Percentiles rank a stretch among this genome's conserved stretches.
These are phyloP conservation scores for Morpho achilles DNA, from an alignment of 2,888 invertebrate genomes.

Conservation along the genomic window DNA sequence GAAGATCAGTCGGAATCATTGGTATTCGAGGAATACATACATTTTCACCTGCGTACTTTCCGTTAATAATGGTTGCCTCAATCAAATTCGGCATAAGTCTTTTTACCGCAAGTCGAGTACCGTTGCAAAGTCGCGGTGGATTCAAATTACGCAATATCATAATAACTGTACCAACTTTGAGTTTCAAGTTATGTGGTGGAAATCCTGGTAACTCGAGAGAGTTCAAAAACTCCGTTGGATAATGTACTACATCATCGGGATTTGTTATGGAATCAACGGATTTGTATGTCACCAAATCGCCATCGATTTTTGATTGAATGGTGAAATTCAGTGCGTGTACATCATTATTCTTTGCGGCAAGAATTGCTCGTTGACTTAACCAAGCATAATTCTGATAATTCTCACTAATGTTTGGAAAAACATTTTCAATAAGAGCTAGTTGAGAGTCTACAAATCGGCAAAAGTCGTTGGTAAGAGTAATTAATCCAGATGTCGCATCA, in stretches of 20 bases:
- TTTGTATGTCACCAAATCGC: slow-evolving; percentile 24
- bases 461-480: slow-evolving; percentile 27
- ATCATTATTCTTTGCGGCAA: slow-evolving; percentile 26
- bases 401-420: slow-evolving; percentile 24
- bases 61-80: slow-evolving; percentile 31
- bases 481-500: slow-evolving; percentile 23
- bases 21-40: slow-evolving; percentile 33
- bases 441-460: slow-evolving; percentile 26
- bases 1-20: slow-evolving; percentile 32
- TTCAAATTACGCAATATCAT: slow-evolving; percentile 31
- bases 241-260: slow-evolving; percentile 23
- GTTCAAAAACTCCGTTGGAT: slow-evolving; percentile 24
- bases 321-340: slow-evolving; percentile 24
- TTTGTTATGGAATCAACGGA: slow-evolving; percentile 27
- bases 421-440: slow-evolving; percentile 27
- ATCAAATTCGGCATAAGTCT: slow-evolving; percentile 29
- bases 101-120: slow-evolving; percentile 29
- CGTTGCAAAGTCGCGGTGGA: slow-evolving; percentile 31
- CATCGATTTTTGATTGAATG: slow-evolving; percentile 27
- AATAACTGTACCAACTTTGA: slow-evolving; percentile 31
- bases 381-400: slow-evolving; percentile 25
- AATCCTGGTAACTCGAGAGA: slow-evolving; percentile 28
- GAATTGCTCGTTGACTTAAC: slow-evolving; percentile 26
- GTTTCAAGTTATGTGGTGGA: slow-evolving; percentile 31
- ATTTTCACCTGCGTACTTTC: slow-evolving; percentile 31